Base-by-base conservation (phyloP, 1,140 invertebrate genomes). In the Yoshiicerus persimilis region DNA sequence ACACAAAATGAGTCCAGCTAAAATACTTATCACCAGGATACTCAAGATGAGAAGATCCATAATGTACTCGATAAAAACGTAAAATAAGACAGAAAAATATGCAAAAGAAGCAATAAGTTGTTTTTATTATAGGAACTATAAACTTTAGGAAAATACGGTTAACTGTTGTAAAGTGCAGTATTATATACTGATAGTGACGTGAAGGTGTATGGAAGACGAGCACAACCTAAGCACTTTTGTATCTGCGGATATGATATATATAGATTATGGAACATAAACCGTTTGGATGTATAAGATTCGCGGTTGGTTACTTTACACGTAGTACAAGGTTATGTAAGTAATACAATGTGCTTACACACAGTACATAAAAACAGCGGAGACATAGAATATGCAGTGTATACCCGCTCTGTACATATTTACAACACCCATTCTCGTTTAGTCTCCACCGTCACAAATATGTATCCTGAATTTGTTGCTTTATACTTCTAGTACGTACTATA, bases 41-140 rank as follows among this genome's bases (percentile, higher is more conserved):
- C 89, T 90, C n/a, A 91, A 66, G 47, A 90, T 62, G 5, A 91
- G 83, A 20, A 91, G 88, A 89, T 91, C 90, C 90, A 91, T 91
- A 32, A 34, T 84, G 23, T n/a, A 25, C 10, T 27, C 25, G 38
- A 84, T 80, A 80, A 36, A 80, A 80, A 80, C 32, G 32, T 20
- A 36, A 80, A 38, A 34, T 32, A 80, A 20, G 32, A 25, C 27
- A 70, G n/a, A 75, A 41, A 77, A 75, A 39, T 75, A 38, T 34
- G 32, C 34, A 34, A 80, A 80, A 5, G 32, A 36, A 36, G 34
- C 32, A 80, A 80, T 80, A 80, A 70, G 66, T 11, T 23, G 34
- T 36, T 34, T 80, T 80, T 34, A 80, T 70, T 80, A 38, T 34
- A 80, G 32, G 38, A 36, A 38, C 75, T 80, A 34, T 38, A 80